phyloP scores from a whole-genome alignment of 2,888 invertebrate genomes.

The Epirrita christyi region DNA sequence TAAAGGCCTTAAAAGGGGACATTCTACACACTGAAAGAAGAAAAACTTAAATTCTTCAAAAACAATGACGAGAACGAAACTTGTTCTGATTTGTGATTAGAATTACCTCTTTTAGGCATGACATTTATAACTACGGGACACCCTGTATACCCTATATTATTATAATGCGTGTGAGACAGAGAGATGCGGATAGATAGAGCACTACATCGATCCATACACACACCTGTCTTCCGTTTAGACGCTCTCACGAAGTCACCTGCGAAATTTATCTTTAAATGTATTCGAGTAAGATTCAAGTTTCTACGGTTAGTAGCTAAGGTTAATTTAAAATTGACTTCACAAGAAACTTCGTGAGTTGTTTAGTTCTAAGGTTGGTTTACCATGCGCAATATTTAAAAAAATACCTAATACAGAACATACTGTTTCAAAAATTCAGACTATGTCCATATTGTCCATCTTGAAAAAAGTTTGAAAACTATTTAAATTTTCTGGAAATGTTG shows the following conservation, averaged over 20 bases:
- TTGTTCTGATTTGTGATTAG: too few relatives aligned
- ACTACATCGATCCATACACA: slow-evolving; percentile 82
- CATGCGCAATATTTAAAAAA: slow-evolving; percentile 46
- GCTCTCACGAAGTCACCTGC: slow-evolving; percentile 84
- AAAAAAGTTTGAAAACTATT: too few relatives aligned
- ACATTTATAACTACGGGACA: neutral
- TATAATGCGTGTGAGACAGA: slow-evolving; percentile 75
- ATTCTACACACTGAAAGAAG: neutral
- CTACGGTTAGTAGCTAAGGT: slow-evolving; percentile 55
- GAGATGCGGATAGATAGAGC: slow-evolving; percentile 76
- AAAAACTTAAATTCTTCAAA: too few relatives aligned
- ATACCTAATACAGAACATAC: neutral
- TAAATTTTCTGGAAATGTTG: too few relatives aligned
- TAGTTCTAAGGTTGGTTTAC: slow-evolving; percentile 50
- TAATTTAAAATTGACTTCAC: slow-evolving; percentile 60
- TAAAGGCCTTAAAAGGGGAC: neutral
- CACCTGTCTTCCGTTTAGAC: slow-evolving; percentile 73
- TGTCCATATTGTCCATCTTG: too few relatives aligned
- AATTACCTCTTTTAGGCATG: neutral
- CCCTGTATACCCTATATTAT: slow-evolving; percentile 37
- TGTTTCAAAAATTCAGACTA: too few relatives aligned
- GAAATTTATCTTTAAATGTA: slow-evolving; percentile 71
- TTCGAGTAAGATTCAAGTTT: slow-evolving; percentile 50
- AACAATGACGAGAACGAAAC: too few relatives aligned
- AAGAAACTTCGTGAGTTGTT: slow-evolving; percentile 80